Conservation (phyloP, 2,797 vertebrate genomes). For the Chelon auratus region DNA sequence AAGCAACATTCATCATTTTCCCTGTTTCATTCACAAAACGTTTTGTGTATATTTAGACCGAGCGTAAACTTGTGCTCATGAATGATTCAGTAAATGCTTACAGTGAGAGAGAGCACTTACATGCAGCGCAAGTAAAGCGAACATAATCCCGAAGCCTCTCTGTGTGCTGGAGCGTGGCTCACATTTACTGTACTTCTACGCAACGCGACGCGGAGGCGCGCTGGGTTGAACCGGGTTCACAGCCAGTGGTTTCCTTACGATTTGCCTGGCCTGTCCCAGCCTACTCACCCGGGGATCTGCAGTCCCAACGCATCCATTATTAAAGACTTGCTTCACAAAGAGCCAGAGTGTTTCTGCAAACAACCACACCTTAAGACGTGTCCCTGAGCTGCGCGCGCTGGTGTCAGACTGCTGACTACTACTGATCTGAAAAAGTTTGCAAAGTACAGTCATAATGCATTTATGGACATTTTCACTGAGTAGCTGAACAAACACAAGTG, state of each 20-base stretch:
- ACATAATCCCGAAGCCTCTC: not conserved
- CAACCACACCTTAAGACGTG: constrained; percentile 67
- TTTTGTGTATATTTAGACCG: not conserved
- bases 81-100: constrained; percentile 30
- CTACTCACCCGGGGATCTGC: constrained; percentile 76
- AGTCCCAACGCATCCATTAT: constrained; percentile 85
- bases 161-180: not conserved
- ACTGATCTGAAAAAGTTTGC: constrained; percentile 47
- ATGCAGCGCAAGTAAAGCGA: constrained; percentile 5
- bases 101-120: constrained; percentile 28
- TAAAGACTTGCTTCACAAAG: constrained; percentile 79
- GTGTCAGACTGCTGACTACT: constrained; percentile 63
- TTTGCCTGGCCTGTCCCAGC: constrained; percentile 68
- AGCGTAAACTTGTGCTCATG: constrained; percentile 14
- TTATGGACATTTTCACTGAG: constrained; percentile 35
- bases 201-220: constrained; percentile 51
- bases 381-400: constrained; percentile 49
- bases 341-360: constrained; percentile 71
- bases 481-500: constrained; percentile 7
- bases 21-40: constrained; percentile 22
- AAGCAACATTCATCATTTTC: constrained; percentile 14
- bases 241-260: constrained; percentile 53
- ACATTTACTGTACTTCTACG: constrained; percentile 28
- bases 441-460: constrained; percentile 50
- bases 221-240: constrained; percentile 49